Conservation (phyloP, 2,888 invertebrate genomes). For the Syritta pipiens region DNA sequence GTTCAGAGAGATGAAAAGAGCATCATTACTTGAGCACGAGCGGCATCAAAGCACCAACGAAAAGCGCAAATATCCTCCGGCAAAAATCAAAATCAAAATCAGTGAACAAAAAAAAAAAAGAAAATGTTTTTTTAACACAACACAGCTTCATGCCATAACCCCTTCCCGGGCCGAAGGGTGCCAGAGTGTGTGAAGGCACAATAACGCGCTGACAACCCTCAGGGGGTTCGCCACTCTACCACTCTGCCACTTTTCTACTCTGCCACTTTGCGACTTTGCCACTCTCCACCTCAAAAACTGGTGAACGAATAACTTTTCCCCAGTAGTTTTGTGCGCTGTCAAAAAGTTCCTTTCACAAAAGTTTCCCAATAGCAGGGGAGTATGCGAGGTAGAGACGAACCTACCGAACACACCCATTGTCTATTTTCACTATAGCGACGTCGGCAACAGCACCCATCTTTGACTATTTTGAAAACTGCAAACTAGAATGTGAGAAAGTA, state of each 20-base stretch:
- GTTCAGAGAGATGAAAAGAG: too few species aligned
- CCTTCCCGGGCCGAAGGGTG: conserved; percentile 46
- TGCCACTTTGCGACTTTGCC: too few species aligned
- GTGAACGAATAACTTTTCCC: conserved; percentile 37
- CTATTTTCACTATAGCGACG: conserved; percentile 3
- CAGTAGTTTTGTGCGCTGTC: conserved; percentile 35
- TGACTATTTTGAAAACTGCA: conserved; percentile 12
- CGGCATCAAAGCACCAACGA: conserved; percentile 27
- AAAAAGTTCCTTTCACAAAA: conserved; percentile 43
- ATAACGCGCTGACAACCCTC: conserved; percentile 32
- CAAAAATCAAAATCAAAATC: conserved; percentile 55
- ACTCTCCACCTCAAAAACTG: conserved; percentile 1
- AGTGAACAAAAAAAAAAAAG: conserved; percentile 43
- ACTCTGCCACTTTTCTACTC: too few species aligned
- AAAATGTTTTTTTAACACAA: conserved; percentile 34
- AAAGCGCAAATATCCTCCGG: conserved; percentile 41
- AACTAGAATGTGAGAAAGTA: too few species aligned
- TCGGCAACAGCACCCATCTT: conserved; percentile 2
- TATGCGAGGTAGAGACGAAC: neutral
- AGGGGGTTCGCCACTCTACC: conserved; percentile 25
- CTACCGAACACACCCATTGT: conserved; percentile 14
- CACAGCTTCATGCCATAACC: conserved; percentile 8
- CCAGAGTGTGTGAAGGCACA: conserved; percentile 42
- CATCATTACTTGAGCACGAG: conserved; percentile 25
- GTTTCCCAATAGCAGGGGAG: conserved; percentile 23